Percentiles rank a stretch among this genome's conserved stretches.
phyloP scores from a whole-genome alignment of 2,797 vertebrate genomes.

The Schizothorax lantsangensis region DNA sequence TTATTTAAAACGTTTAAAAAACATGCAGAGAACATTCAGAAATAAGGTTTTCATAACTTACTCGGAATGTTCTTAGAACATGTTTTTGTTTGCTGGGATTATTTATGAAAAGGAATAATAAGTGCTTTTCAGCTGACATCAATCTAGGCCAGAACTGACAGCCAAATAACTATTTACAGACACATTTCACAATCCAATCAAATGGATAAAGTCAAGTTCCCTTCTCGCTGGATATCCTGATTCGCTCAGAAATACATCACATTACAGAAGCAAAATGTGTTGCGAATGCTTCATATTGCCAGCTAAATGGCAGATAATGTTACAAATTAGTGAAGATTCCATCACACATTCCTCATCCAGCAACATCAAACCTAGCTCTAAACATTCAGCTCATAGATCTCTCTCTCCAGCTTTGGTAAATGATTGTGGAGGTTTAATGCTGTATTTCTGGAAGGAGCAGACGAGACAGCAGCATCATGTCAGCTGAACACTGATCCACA shows the following conservation, averaged over 20 bases:
- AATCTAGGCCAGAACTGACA: too few relatives aligned
- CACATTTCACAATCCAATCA: neutral
- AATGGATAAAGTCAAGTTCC: neutral
- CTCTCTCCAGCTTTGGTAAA: neutral
- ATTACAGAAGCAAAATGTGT: neutral
- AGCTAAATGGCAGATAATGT: neutral
- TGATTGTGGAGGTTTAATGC: slow-evolving; percentile 52
- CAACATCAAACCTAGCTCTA: slow-evolving; percentile 1
- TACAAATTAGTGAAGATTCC: neutral
- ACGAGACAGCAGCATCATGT: slow-evolving; percentile 22
- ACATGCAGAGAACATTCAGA: neutral
- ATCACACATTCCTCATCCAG: neutral
- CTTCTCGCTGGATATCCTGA: too few relatives aligned
- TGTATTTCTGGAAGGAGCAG: slow-evolving; percentile 44
- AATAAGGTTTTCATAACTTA: neutral
- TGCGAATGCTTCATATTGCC: neutral
- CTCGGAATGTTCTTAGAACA: neutral
- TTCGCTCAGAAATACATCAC: neutral
- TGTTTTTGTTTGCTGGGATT: too few relatives aligned
- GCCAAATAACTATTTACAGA: neutral
- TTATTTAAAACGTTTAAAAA: neutral
- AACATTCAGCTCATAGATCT: neutral
- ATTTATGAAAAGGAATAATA: too few relatives aligned
- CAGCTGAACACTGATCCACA: slow-evolving; percentile 41
- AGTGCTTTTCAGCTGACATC: too few relatives aligned